phyloP scores from a whole-genome alignment of 2,888 invertebrate genomes.

The Ornithoptera alexandrae region DNA sequence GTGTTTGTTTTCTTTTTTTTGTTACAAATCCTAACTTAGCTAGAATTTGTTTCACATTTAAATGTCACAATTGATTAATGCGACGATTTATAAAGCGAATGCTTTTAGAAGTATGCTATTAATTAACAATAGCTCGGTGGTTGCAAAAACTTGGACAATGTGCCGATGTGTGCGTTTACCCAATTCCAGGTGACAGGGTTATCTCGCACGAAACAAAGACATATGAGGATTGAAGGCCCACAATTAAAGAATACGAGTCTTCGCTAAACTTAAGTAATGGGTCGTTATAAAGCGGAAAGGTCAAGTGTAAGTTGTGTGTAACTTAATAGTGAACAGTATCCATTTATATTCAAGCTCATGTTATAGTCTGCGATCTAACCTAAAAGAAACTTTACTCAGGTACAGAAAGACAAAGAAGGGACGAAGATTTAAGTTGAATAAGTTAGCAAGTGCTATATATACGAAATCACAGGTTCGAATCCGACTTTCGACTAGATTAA shows the following conservation, averaged over 20 bases:
- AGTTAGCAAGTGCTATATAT: too few relatives aligned
- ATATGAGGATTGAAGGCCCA: conserved; percentile 16
- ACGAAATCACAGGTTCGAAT: too few relatives aligned
- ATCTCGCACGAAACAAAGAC: conserved; percentile 21
- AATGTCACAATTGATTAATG: conserved; percentile 24
- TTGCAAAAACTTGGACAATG: conserved; percentile 2
- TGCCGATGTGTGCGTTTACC: conserved; percentile 9
- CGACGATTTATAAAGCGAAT: conserved; percentile 17
- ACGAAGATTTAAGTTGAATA: too few relatives aligned
- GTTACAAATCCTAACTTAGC: conserved; percentile 22
- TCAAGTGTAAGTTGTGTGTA: conserved; percentile 1
- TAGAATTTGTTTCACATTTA: conserved; percentile 25
- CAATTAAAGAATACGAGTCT: too few relatives aligned
- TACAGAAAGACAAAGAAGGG: too few relatives aligned
- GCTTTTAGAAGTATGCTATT: conserved; percentile 17
- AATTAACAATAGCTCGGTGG: conserved; percentile 18
- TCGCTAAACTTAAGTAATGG: conserved; percentile 7
- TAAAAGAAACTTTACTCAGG: too few relatives aligned
- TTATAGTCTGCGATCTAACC: too few relatives aligned
- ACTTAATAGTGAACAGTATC: too few relatives aligned
- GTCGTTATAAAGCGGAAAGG: neutral
- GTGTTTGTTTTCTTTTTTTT: conserved; percentile 14
- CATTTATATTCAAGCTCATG: too few relatives aligned
- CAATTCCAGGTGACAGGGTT: conserved; percentile 26
- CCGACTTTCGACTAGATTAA: too few relatives aligned